Conservation (phyloP, 37 sponge, comb jelly and placozoan genomes). For the Ephydatia muelleri region DNA sequence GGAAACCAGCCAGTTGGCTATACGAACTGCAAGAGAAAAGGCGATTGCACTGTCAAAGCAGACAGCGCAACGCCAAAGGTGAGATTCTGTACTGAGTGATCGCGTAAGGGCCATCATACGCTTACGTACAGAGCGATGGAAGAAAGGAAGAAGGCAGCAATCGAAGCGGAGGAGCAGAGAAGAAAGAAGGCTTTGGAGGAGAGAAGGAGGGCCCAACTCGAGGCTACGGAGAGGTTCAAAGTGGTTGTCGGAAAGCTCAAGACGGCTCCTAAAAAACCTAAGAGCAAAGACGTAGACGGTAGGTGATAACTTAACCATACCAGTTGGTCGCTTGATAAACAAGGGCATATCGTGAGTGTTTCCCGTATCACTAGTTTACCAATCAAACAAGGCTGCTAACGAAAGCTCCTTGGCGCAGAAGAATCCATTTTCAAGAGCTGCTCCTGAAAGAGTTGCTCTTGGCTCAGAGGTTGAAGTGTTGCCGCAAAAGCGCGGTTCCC, state of each 20-base stretch:
- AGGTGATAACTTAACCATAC: too few species aligned
- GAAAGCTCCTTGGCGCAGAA: too few species aligned
- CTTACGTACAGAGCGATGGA: slow-evolving; percentile 58
- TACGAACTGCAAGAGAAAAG: slow-evolving; percentile 16
- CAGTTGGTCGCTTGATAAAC: too few species aligned
- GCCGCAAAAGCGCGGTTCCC: background rate
- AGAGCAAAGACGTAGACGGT: too few species aligned
- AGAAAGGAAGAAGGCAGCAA: slow-evolving; percentile 53
- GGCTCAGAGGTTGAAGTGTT: slow-evolving; percentile 49
- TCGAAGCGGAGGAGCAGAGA: slow-evolving; percentile 68
- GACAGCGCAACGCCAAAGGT: slow-evolving; percentile 68
- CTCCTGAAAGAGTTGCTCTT: slow-evolving; percentile 27
- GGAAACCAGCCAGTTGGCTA: background rate
- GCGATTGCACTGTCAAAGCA: slow-evolving; percentile 58
- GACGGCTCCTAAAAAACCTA: background rate
- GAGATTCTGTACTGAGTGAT: background rate
- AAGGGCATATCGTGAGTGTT: too few species aligned
- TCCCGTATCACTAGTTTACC: too few species aligned
- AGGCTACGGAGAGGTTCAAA: slow-evolving; percentile 58
- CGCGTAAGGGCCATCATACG: too few species aligned
- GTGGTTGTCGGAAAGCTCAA: slow-evolving; percentile 24
- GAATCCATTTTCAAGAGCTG: background rate
- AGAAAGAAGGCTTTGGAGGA: slow-evolving; percentile 63
- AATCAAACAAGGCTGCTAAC: too few species aligned
- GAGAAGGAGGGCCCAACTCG: slow-evolving; percentile 41